A percentile compares a stretch with the other conserved stretches of the same genome.
Conservation (phyloP, 2,888 invertebrate genomes). For the Hypselothyrea guttata region DNA sequence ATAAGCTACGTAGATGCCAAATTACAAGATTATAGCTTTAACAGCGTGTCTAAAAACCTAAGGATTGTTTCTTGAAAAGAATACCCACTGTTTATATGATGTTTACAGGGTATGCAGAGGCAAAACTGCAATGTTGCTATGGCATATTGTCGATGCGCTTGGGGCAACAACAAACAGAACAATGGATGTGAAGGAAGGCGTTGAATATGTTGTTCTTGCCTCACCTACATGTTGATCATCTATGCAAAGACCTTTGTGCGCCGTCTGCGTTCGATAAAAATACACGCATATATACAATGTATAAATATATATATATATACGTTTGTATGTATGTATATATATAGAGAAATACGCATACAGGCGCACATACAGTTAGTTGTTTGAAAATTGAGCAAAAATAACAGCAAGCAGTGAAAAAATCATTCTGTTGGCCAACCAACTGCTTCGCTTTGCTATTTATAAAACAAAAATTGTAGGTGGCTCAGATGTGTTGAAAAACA, state of each 20-base stretch:
- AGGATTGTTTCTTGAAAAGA: too few relatives aligned
- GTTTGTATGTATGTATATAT: conserved; percentile 18
- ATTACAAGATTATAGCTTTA: too few relatives aligned
- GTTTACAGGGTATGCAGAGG: conserved; percentile 22
- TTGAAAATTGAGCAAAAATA: conserved; percentile 71
- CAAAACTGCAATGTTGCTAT: conserved; percentile 14
- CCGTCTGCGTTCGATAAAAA: conserved; percentile 73
- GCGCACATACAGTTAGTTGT: conserved; percentile 72
- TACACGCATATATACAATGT: conserved; percentile 28
- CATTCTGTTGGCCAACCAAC: conserved; percentile 73
- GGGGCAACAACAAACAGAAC: conserved; percentile 30
- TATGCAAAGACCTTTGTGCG: conserved; percentile 63
- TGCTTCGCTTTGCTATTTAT: conserved; percentile 80
- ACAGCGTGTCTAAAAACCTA: too few relatives aligned
- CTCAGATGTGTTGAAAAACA: conserved; percentile 60
- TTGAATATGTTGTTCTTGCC: conserved; percentile 53
- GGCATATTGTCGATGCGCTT: conserved; percentile 35
- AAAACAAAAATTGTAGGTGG: conserved; percentile 82
- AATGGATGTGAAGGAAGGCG: conserved; percentile 46
- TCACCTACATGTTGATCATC: conserved; percentile 75
- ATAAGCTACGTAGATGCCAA: too few relatives aligned
- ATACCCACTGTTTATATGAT: too few relatives aligned
- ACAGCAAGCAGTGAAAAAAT: conserved; percentile 49
- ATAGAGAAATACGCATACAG: too few relatives aligned
- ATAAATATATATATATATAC: conserved; percentile 6